Percentiles rank a stretch among this genome's conserved stretches.
Conservation (phyloP, 37 sponge, comb jelly and placozoan species). For the Agelas oroides region DNA sequence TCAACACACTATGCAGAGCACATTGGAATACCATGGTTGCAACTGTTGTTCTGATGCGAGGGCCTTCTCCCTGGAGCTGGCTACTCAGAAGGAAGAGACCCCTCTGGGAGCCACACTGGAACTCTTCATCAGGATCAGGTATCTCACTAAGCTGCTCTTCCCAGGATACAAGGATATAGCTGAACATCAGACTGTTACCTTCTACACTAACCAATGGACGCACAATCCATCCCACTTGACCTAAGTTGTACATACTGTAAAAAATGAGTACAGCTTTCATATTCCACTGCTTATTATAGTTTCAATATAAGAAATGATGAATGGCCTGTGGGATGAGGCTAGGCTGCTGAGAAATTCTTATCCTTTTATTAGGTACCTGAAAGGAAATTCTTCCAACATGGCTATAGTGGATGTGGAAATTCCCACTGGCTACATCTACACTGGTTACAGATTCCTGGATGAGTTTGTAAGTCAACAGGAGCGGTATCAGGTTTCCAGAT, state of each 20-base stretch:
- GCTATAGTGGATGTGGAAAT: constrained; percentile 61
- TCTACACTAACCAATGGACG: too few relatives aligned
- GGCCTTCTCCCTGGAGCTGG: constrained; percentile 28
- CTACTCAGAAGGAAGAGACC: background rate
- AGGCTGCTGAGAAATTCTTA: too few relatives aligned
- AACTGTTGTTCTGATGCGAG: constrained; percentile 38
- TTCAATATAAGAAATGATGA: too few relatives aligned
- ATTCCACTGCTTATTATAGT: too few relatives aligned
- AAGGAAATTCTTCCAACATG: constrained; percentile 51
- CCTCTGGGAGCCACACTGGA: background rate
- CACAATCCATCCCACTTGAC: too few relatives aligned
- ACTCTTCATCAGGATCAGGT: constrained; percentile 7
- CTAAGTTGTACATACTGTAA: too few relatives aligned
- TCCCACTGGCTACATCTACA: constrained; percentile 51
- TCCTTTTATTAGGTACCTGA: constrained; percentile 41
- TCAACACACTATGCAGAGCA: constrained; percentile 51
- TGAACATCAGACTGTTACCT: too few relatives aligned
- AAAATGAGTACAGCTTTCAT: too few relatives aligned
- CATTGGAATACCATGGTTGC: constrained; percentile 60
- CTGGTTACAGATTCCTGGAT: background rate
- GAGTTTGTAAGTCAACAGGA: background rate
- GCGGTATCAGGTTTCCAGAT: background rate
- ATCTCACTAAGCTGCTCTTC: background rate
- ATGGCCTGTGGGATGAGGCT: too few relatives aligned
- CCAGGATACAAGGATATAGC: too few relatives aligned